Base-by-base conservation (phyloP, 2,113 vertebrate genomes). In the Stegostoma tigrinum region DNA sequence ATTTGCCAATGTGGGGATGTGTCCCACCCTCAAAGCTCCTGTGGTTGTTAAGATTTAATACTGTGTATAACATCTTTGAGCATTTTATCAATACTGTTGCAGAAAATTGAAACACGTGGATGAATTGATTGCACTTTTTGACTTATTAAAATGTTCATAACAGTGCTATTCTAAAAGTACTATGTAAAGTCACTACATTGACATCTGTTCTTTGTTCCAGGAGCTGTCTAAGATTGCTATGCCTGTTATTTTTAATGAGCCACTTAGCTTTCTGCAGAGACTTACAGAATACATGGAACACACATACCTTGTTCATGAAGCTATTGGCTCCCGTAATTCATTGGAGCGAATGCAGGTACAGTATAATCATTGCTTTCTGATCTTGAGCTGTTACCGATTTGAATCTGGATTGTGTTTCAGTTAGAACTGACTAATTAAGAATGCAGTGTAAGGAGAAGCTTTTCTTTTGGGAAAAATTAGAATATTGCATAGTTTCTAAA, bases 191-290 rank as follows among this genome's bases (percentile, higher is more conserved):
- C 14, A 85, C n/a, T 27, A 6, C 8, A 14, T 30, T 34, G 72
- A 23, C n/a, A 85, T 30, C 8, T 66, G 0, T 68, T 95, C 10
- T 64, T 61, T 70, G 15, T 93, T 94, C 95, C 96, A 99, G 99
- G 99, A 99, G 96, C 48, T 99, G 86, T 99, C 99, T 64, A 99
- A 99, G 98, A 99, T 99, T 96, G 99, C 99, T 52, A 99, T 99
- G 99, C 99, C 99, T 0, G 98, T 99, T 48, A 98, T 99, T 96
- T 99, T 99, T 97, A 99, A 99, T 1, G 99, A 99, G 97, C 99
- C 99, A 0, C 97, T 99, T 97, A 99, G 99, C 97, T 99, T 99
- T 96, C 98, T 99, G 0, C 99, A 99, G 97, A 97, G 99, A 7
- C 97, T 99, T 2, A 98, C 98, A 0, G 99, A 99, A 95, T 99